Percentiles rank a stretch among this genome's conserved stretches.
Conservation (phyloP, 2,888 invertebrate genomes). For the Dryobota labecula region DNA sequence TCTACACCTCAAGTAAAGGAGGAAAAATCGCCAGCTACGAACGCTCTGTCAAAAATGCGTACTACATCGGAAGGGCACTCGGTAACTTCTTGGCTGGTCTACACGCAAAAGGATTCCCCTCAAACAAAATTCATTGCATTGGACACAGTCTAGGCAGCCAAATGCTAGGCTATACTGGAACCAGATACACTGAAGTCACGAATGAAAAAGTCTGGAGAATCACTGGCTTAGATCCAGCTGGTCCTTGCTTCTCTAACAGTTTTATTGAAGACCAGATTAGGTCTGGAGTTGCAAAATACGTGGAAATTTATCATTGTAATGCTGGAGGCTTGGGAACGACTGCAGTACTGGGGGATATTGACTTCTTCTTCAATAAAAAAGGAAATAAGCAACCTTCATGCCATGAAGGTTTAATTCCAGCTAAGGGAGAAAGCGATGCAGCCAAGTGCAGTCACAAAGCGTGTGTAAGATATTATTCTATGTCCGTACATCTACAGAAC, state of each 20-base stretch:
- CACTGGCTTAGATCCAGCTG: constrained; percentile 86
- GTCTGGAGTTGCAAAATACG: constrained; percentile 89
- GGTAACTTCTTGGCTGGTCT: constrained; percentile 80
- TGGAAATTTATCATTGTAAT: constrained; percentile 91
- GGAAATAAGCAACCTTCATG: constrained; percentile 90
- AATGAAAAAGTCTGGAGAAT: constrained; percentile 81
- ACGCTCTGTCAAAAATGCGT: constrained; percentile 79
- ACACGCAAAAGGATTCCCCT: constrained; percentile 76
- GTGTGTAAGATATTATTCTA: constrained; percentile 81
- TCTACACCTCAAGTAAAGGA: constrained; percentile 80
- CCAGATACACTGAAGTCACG: constrained; percentile 76
- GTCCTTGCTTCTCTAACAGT: constrained; percentile 86
- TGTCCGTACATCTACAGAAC: constrained; percentile 78
- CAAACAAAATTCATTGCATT: constrained; percentile 82
- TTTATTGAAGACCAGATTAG: constrained; percentile 86
- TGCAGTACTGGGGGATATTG: constrained; percentile 88
- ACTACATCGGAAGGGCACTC: constrained; percentile 80
- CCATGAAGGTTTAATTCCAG: constrained; percentile 78
- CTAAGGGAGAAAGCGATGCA: constrained; percentile 80
- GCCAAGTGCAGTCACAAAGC: constrained; percentile 87
- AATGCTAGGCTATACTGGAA: constrained; percentile 81
- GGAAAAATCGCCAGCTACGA: constrained; percentile 83
- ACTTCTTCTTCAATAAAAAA: constrained; percentile 91
- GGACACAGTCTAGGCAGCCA: constrained; percentile 86
- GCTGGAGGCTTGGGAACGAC: constrained; percentile 89